A percentile compares a stretch with the other conserved stretches of the same genome.
phyloP scores from a whole-genome alignment of 2,888 invertebrate species.

The Ecliptopera silaceata region DNA sequence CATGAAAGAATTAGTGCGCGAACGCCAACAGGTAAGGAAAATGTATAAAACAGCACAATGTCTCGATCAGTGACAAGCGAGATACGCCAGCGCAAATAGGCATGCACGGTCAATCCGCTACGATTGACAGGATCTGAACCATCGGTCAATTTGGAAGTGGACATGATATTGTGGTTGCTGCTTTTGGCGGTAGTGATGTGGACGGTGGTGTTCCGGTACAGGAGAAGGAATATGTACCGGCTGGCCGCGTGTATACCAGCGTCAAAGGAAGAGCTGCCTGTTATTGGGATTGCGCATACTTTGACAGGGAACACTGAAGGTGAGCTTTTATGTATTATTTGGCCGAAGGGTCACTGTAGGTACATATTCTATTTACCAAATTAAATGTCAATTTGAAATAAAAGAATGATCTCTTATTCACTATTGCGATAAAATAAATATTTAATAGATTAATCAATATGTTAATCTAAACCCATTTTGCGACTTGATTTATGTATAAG shows the following conservation, averaged over 20 bases:
- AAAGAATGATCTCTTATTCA: too few relatives aligned
- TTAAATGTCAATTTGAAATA: too few relatives aligned
- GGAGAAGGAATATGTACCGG: constrained; percentile 57
- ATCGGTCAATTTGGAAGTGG: constrained; percentile 20
- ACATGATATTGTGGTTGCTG: constrained; percentile 55
- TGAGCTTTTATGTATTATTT: too few relatives aligned
- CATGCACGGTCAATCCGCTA: constrained; percentile 12
- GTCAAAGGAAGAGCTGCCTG: constrained; percentile 45
- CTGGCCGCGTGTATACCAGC: constrained; percentile 51
- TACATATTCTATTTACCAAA: too few relatives aligned
- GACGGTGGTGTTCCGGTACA: constrained; percentile 50
- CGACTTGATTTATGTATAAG: too few relatives aligned
- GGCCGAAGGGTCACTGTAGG: too few relatives aligned
- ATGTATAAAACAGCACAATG: constrained; percentile 32
- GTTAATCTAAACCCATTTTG: too few relatives aligned
- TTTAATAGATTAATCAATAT: too few relatives aligned
- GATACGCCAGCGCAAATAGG: not conserved
- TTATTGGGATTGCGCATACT: constrained; percentile 57
- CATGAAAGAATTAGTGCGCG: constrained; percentile 45
- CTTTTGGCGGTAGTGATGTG: constrained; percentile 47
- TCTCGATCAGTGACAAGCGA: constrained; percentile 19
- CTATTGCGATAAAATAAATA: too few relatives aligned
- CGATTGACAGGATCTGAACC: constrained; percentile 14
- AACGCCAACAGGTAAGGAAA: constrained; percentile 38
- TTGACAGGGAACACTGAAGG: constrained; percentile 59